Percentiles rank a stretch among this genome's conserved stretches.
These are phyloP conservation scores for Caenorhabditis sp. DNA, from an alignment of 2,888 invertebrate genomes.

Conservation along the genomic window DNA sequence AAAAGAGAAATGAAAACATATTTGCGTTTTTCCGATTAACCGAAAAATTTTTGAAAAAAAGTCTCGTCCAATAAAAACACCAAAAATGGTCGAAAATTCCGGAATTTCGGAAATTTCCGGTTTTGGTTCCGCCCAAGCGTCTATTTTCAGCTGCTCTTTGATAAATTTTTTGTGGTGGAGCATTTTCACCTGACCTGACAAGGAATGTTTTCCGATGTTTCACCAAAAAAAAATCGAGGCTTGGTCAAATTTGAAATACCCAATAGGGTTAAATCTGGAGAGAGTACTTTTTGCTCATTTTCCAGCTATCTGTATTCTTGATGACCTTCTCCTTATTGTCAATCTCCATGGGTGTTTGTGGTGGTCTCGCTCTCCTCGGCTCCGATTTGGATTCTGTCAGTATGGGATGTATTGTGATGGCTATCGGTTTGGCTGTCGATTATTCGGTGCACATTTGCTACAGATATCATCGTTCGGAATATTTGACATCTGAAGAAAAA, in stretches of 20 bases:
- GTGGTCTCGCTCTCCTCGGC: constrained; percentile 66
- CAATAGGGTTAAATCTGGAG: too few species aligned
- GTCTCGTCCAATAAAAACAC: not conserved
- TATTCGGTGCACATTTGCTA: constrained; percentile 70
- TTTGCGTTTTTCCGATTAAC: too few species aligned
- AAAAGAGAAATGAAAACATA: too few species aligned
- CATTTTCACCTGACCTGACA: too few species aligned
- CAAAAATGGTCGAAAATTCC: too few species aligned
- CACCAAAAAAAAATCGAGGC: too few species aligned
- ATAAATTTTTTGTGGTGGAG: too few species aligned
- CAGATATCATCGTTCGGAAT: constrained; percentile 65
- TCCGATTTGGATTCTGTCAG: constrained; percentile 68
- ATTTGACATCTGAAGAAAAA: constrained; percentile 57
- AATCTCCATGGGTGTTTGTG: constrained; percentile 70
- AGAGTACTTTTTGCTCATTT: not conserved
- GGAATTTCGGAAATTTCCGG: too few species aligned
- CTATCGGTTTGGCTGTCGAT: constrained; percentile 69
- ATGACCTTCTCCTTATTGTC: constrained; percentile 70
- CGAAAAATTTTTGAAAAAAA: not conserved
- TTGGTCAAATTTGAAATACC: too few species aligned
- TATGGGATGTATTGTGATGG: constrained; percentile 70
- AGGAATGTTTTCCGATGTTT: too few species aligned
- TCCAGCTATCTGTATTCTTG: constrained; percentile 67
- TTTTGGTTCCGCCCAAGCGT: too few species aligned
- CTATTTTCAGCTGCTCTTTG: too few species aligned